These are phyloP conservation scores for Pachliopta kotzebuea DNA, from an alignment of 2,888 invertebrate species.

Conservation along the genomic window DNA sequence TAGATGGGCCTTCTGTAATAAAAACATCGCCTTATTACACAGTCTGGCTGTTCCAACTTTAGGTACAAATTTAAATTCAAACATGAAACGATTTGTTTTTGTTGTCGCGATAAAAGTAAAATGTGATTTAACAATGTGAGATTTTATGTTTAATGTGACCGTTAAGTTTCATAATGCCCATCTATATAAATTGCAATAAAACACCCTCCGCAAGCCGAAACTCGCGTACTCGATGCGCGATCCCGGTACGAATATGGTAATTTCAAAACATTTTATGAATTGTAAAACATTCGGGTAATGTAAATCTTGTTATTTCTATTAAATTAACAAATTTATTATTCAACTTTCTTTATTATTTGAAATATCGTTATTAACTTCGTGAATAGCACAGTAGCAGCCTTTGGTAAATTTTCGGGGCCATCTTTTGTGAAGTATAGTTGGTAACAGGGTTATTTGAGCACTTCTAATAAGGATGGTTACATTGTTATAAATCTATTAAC, in stretches of 20 bases:
- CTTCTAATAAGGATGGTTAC: too few species aligned
- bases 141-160: constrained; percentile 47
- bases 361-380: neutral
- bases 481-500: too few species aligned
- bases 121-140: constrained; percentile 56
- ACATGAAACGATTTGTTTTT: constrained; percentile 70
- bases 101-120: constrained; percentile 65
- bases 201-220: constrained; percentile 29
- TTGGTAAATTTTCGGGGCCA: too few species aligned
- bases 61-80: constrained; percentile 65
- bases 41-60: constrained; percentile 48
- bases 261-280: constrained; percentile 31
- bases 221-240: constrained; percentile 24
- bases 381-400: too few species aligned
- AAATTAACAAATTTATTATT: constrained; percentile 4
- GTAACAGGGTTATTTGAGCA: too few species aligned
- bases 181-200: constrained; percentile 36
- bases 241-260: constrained; percentile 29
- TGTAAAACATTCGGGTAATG: constrained; percentile 27
- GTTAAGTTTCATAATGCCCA: constrained; percentile 48
- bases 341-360: neutral
- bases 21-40: constrained; percentile 74
- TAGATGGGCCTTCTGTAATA: constrained; percentile 70
- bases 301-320: constrained; percentile 23
- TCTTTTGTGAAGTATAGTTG: too few species aligned